Evolutionary conservation across 2,797 vertebrate genomes (phyloP), one percentile per base, ranked within the genome.

Genomic region (Acrocephalus scirpaceus): DNA sequence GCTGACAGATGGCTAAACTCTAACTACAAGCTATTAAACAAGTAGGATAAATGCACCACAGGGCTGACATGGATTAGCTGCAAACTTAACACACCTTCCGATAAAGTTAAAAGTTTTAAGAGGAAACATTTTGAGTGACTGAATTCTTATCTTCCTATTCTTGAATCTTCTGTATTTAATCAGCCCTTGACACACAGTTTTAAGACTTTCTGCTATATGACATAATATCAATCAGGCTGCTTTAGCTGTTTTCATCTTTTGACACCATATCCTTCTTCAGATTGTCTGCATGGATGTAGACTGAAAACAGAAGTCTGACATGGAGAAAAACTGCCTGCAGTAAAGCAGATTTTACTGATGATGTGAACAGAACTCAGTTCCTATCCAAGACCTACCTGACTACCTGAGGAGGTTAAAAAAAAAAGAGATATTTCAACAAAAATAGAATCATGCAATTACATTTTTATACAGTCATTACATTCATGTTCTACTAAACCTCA

Each of bases 1-100:
- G 87, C 89, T 92, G 86, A 56, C 89, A 93, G 91, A 93, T 77
- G 72, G 86, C 61, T 90, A 56, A 86, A 90, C 34, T 69, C 75
- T 79, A 85, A 65, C 64, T 61, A 36, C 27, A 64, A 80, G 25
- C 60, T 75, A 78, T 78, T 42, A 88, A 40, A 45, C 30, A 71
- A 42, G 60, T 5, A 51, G 64, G 25, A 87, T 47, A 73, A 92
- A 88, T 11, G 32, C 69, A 77, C n/a, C 27, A 51, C 42, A 78
- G 30, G 82, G 36, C 10, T 85, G 77, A 61, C 22, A 34, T 2
- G 36, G 71, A 86, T 47, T 66, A 61, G 42, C 61, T 34, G 11
- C 6, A 80, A 87, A 76, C 50, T 70, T 72, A 81, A 88, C 34
- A 50, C 1, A 48, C 10, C 23, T 80, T 74, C 91, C 54, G 30